Evolutionary conservation across 2,113 vertebrate genomes (phyloP).

Genomic region (Neodontobutis hainanensis): DNA sequence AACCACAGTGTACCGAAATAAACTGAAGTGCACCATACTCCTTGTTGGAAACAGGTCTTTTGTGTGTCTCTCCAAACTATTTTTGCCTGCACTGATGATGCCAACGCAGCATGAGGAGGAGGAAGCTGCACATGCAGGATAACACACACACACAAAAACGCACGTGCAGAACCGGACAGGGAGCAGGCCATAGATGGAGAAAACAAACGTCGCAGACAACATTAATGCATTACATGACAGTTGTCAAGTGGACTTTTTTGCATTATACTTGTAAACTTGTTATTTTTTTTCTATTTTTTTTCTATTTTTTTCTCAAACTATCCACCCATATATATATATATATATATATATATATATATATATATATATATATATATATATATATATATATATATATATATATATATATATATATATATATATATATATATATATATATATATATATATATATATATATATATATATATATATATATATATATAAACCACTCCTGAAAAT

Average conservation of each 20-base stretch:
- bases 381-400: not conserved
- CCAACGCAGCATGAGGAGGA: constrained; percentile 39
- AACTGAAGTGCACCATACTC: not conserved
- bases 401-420: not conserved
- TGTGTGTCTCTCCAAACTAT: not conserved
- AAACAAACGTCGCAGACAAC: constrained; percentile 26
- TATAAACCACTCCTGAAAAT: constrained; percentile 30
- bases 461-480: not conserved
- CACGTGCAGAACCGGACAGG: constrained; percentile 37
- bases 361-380: not conserved
- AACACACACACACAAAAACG: constrained; percentile 3
- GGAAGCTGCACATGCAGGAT: constrained; percentile 18
- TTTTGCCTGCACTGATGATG: constrained; percentile 42
- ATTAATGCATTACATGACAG: constrained; percentile 47
- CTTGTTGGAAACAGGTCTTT: not conserved
- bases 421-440: not conserved
- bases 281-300: constrained; percentile 20
- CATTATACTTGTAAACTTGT: constrained; percentile 63
- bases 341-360: not conserved
- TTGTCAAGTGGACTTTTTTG: constrained; percentile 52
- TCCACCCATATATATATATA: constrained; percentile 33
- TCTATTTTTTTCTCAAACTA: constrained; percentile 27
- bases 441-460: not conserved
- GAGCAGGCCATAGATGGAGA: constrained; percentile 24
- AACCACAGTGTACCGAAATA: too few relatives aligned